phyloP scores from a whole-genome alignment of 2,113 vertebrate species.

The Mionectes macconnelli region DNA sequence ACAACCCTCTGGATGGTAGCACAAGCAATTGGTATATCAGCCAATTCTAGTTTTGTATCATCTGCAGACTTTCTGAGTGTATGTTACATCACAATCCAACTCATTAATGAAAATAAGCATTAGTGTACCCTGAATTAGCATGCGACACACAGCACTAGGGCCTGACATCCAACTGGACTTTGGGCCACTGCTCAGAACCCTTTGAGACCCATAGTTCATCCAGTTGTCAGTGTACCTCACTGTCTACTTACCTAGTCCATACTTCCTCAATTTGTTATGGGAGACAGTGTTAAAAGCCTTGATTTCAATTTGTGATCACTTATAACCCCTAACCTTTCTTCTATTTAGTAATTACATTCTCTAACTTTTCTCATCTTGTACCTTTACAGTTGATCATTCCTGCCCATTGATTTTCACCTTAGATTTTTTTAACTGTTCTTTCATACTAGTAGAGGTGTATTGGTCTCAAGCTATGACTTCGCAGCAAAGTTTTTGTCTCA shows the following conservation, averaged over 20 bases:
- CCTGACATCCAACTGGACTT: not conserved
- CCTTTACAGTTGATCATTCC: not conserved
- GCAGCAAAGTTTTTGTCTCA: not conserved
- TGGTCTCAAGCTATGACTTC: not conserved
- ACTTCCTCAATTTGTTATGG: not conserved
- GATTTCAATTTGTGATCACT: not conserved
- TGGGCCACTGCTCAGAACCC: not conserved
- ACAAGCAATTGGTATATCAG: not conserved
- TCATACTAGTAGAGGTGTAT: not conserved
- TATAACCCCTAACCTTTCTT: not conserved
- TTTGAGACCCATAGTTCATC: not conserved
- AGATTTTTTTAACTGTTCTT: not conserved
- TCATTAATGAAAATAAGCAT: not conserved
- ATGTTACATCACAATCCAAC: not conserved
- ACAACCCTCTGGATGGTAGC: not conserved
- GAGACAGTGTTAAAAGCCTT: not conserved
- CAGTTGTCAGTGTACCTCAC: not conserved
- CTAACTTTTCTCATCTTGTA: not conserved
- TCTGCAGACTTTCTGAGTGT: not conserved
- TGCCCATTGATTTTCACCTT: not conserved
- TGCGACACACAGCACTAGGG: not conserved
- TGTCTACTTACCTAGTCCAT: not conserved
- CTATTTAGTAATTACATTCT: not conserved
- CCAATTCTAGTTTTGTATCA: not conserved
- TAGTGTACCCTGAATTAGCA: not conserved